A percentile compares a stretch with the other conserved stretches of the same genome.
These are phyloP conservation scores for Desmophyllum pertusum DNA, from an alignment of 92 coral and sea anemone genomes.

Conservation along the genomic window DNA sequence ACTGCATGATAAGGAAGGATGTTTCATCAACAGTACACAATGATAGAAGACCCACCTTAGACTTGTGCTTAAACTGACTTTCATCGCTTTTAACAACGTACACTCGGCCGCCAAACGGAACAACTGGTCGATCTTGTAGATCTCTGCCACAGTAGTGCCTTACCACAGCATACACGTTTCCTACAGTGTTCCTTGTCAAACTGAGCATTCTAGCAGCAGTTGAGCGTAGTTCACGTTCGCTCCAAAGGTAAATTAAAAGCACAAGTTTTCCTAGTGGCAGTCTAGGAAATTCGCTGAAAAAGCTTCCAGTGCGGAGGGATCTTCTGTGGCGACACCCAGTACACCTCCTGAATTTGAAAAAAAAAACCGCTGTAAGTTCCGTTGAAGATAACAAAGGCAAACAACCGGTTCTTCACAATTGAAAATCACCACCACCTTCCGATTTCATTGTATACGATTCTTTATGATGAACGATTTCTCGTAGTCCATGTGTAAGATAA, in stretches of 20 bases:
- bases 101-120: conserved; percentile 52
- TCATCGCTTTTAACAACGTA: conserved; percentile 34
- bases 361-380: not conserved
- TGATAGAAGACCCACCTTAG: conserved; percentile 16
- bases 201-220: conserved; percentile 8
- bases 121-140: conserved; percentile 35
- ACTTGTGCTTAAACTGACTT: conserved; percentile 46
- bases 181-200: conserved; percentile 24
- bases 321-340: conserved; percentile 5
- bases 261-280: conserved; percentile 1
- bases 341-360: conserved; percentile 16
- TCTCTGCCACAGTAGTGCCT: conserved; percentile 28
- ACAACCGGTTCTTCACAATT: not conserved
- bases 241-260: conserved; percentile 16
- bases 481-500: too few species aligned
- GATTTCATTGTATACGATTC: too few species aligned
- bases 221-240: conserved; percentile 8
- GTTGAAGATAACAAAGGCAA: not conserved
- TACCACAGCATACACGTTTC: conserved; percentile 15
- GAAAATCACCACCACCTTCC: too few species aligned
- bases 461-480: too few species aligned
- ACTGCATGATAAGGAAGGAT: too few species aligned
- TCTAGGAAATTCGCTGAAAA: conserved; percentile 8
- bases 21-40: too few species aligned
- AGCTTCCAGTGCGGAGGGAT: conserved; percentile 5